These are phyloP conservation scores for Amiota mariae DNA, from an alignment of 2,888 invertebrate genomes.

Conservation along the genomic window DNA sequence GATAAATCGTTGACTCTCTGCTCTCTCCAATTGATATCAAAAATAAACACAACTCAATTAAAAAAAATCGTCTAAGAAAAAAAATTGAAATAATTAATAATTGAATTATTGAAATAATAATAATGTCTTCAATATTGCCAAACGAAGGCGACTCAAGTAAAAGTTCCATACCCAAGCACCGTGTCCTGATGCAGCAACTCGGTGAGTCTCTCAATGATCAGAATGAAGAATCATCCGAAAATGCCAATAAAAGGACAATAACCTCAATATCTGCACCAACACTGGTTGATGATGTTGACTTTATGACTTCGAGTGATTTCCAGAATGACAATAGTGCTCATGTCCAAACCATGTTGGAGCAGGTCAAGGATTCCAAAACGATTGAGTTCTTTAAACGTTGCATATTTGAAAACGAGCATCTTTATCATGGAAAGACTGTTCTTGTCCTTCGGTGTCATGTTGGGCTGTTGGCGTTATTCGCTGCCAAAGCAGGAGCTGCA, in stretches of 20 bases:
- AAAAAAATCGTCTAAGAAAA: no score
- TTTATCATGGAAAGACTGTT: conserved; percentile 58
- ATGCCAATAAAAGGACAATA: no score
- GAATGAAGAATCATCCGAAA: no score
- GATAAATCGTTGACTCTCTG: no score
- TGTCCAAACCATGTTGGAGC: conserved; percentile 50
- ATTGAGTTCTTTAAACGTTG: conserved; percentile 54
- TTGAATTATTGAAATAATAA: no score
- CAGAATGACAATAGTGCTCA: conserved; percentile 59
- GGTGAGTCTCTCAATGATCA: no score
- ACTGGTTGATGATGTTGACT: conserved; percentile 50
- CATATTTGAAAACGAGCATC: conserved; percentile 62
- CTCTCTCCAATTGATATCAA: no score
- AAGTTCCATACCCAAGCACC: not conserved
- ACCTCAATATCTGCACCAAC: conserved; percentile 30
- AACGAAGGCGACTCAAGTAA: no score
- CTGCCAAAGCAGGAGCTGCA: conserved; percentile 62
- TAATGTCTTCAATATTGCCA: no score
- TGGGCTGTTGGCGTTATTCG: conserved; percentile 63
- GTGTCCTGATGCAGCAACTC: no score
- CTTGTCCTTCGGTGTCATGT: conserved; percentile 63
- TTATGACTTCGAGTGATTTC: conserved; percentile 66
- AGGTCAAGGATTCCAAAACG: conserved; percentile 51
- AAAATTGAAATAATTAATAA: no score
- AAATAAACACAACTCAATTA: no score